Evolutionary conservation across 2,113 vertebrate genomes (phyloP), one percentile per base, ranked within the genome.

Genomic region (Meleagris gallopavo): DNA sequence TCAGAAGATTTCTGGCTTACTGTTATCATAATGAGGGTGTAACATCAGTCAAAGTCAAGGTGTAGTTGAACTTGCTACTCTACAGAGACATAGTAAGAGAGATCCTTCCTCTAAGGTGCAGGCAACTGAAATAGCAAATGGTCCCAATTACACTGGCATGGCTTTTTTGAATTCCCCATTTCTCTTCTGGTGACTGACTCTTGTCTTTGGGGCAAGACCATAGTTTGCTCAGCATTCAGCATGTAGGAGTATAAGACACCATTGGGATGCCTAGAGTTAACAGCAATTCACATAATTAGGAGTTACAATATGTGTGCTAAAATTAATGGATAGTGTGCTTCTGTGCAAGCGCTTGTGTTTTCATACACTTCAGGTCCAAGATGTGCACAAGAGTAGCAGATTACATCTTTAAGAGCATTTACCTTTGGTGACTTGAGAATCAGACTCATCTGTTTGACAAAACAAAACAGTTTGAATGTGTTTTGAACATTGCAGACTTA

Each of bases 301-400:
- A 84, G 24, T 58, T 57, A 48, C 15, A 32, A 6, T 25, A 20
- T 0, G 0, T 67, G 30, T 24, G 13, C 6, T 11, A 5, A 36
- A 45, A 29, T 52, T 34, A 84, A 69, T 27, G 12, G 40, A 7
- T 9, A 54, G 14, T 77, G 50, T 45, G 11, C 52, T 40, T 15
- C 4, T 55, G 71, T 52, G n/a, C 13, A 58, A 40, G 62, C 15
- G 18, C 14, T 6, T 4, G 15, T n/a, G 20, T 43, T 77, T 79
- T 55, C 43, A 25, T 11, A 78, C 20, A 30, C 57, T 41, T 21
- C 4, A 85, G 38, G 73, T 70, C 34, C 36, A 24, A 55, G 24
- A 10, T 34, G 61, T 48, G 36, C n/a, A 75, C 52, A 9, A 57
- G 41, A 83, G 36, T 1, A 2, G 7, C n/a, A 57, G 57, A 10